Conservation (phyloP, 1,140 invertebrate species). For the Potamilus streckersoni region DNA sequence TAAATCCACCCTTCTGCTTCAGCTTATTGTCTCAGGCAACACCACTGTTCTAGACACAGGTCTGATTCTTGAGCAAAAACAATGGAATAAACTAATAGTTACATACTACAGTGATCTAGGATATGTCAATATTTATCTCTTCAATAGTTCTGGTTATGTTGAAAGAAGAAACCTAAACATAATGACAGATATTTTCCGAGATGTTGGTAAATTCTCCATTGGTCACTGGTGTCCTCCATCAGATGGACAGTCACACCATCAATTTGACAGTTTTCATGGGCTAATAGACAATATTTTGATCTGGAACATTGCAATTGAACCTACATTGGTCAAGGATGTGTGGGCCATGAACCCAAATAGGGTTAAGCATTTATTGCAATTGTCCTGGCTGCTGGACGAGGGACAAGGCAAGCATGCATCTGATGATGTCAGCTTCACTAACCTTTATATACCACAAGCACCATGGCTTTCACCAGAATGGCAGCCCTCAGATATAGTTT, state of each 20-base stretch:
- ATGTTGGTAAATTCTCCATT: conserved; percentile 34
- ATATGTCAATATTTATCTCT: conserved; percentile 29
- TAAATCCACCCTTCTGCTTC: conserved; percentile 13
- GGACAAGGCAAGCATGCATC: conserved; percentile 24
- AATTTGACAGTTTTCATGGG: conserved; percentile 26
- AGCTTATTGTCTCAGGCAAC: conserved; percentile 18
- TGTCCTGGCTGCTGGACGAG: conserved; percentile 45
- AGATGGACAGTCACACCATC: conserved; percentile 24
- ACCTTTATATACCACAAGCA: conserved; percentile 29
- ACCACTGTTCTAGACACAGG: conserved; percentile 16
- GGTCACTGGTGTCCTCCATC: conserved; percentile 42
- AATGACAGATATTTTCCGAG: conserved; percentile 21
- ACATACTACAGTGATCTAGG: conserved; percentile 34
- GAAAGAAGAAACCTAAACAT: conserved; percentile 14
- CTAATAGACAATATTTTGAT: conserved; percentile 44
- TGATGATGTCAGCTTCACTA: conserved; percentile 25
- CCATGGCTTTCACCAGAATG: conserved; percentile 41
- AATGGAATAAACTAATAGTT: conserved; percentile 47
- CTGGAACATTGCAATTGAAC: conserved; percentile 39
- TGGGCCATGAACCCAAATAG: conserved; percentile 36
- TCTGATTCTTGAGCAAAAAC: conserved; percentile 24
- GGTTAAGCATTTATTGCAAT: conserved; percentile 22
- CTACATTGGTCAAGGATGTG: conserved; percentile 33
- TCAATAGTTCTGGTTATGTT: conserved; percentile 30
- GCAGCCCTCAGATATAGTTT: conserved; percentile 36